phyloP scores from a whole-genome alignment of 2,888 invertebrate species.

The Scaptomyza polygonia region DNA sequence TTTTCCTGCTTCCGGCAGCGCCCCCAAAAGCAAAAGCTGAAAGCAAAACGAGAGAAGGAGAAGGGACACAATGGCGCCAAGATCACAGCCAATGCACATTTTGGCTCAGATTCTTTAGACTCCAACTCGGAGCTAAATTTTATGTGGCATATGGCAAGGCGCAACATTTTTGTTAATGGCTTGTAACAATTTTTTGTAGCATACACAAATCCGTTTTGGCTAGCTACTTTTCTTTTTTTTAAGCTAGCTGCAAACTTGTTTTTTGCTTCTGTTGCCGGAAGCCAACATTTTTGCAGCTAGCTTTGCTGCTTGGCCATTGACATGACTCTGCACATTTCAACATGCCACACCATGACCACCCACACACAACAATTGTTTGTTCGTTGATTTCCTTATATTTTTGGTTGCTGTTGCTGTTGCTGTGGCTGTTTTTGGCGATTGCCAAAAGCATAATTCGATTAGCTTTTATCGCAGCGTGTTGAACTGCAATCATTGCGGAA shows the following conservation, averaged over 20 bases:
- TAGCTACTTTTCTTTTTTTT: slow-evolving; percentile 29
- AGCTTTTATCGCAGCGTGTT: slow-evolving; percentile 75
- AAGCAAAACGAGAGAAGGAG: slow-evolving; percentile 12
- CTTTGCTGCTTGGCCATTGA: slow-evolving; percentile 52
- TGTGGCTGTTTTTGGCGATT: slow-evolving; percentile 53
- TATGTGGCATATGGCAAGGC: slow-evolving; percentile 74
- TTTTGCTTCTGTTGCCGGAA: slow-evolving; percentile 45
- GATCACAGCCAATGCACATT: slow-evolving; percentile 71
- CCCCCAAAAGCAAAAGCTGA: slow-evolving; percentile 31
- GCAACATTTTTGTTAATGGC: slow-evolving; percentile 80
- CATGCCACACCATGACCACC: slow-evolving; percentile 5
- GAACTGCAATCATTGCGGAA: slow-evolving; percentile 71
- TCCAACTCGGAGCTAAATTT: slow-evolving; percentile 56
- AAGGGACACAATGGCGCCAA: slow-evolving; percentile 61
- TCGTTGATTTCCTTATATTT: slow-evolving; percentile 20
- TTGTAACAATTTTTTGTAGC: slow-evolving; percentile 69
- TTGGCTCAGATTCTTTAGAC: slow-evolving; percentile 53
- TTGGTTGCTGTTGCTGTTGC: slow-evolving; percentile 27
- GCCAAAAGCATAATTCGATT: slow-evolving; percentile 77
- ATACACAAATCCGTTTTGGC: slow-evolving; percentile 63
- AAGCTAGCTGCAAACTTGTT: slow-evolving; percentile 24
- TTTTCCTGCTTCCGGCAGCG: slow-evolving; percentile 66
- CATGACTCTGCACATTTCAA: slow-evolving; percentile 60
- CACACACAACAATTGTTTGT: slow-evolving; percentile 42
- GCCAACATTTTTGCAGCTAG: slow-evolving; percentile 32